Conservation (phyloP, 2,797 vertebrate genomes). For the Peromyscus nudipes region DNA sequence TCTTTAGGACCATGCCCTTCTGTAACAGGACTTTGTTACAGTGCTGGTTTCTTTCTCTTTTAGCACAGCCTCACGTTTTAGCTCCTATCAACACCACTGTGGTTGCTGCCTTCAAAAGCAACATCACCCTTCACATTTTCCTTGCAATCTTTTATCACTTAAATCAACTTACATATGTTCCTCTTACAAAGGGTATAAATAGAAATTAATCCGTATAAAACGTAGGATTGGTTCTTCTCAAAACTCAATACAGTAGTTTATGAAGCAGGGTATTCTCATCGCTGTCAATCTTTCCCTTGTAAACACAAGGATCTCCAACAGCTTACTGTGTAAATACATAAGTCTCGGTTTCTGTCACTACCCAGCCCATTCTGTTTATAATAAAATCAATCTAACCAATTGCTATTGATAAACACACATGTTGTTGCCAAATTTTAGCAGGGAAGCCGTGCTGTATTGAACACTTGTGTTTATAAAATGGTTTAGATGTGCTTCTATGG, state of each 20-base stretch:
- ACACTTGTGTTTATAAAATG: neutral
- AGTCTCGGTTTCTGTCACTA: neutral
- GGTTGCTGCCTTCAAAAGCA: neutral
- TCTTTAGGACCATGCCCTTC: neutral
- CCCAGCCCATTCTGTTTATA: neutral
- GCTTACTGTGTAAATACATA: neutral
- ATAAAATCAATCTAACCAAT: conserved; percentile 11
- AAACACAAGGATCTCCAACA: neutral
- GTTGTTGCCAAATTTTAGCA: neutral
- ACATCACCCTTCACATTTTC: neutral
- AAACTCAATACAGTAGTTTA: neutral
- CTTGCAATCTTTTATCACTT: neutral
- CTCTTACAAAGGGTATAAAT: neutral
- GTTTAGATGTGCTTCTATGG: neutral
- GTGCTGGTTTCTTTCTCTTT: neutral
- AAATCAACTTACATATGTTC: neutral
- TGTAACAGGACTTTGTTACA: neutral
- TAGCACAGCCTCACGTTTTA: neutral
- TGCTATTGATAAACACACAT: conserved; percentile 27
- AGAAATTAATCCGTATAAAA: conserved; percentile 16
- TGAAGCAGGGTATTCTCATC: neutral
- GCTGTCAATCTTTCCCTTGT: neutral
- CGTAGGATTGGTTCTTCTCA: neutral
- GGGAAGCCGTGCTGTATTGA: neutral
- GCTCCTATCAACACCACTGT: neutral